A percentile compares a stretch with the other conserved stretches of the same genome.
These are phyloP conservation scores for Platycercus adscitus DNA, from an alignment of 2,113 vertebrate species.

Conservation along the genomic window DNA sequence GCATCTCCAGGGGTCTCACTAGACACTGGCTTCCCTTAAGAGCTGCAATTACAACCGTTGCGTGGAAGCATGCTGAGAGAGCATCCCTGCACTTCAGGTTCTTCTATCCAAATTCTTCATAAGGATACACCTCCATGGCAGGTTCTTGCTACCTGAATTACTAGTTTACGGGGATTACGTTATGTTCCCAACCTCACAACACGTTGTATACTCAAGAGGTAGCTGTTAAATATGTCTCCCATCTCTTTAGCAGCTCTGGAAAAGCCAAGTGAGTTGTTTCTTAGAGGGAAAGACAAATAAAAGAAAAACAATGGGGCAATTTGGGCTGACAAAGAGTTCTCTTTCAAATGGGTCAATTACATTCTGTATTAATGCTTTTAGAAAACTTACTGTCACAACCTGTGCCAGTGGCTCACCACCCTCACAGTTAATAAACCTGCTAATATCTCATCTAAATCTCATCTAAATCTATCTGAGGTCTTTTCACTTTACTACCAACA, in stretches of 20 bases:
- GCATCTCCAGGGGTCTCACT: accelerated
- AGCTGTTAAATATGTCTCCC: accelerated
- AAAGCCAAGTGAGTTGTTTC: accelerated
- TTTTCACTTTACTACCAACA: background rate
- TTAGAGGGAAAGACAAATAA: accelerated
- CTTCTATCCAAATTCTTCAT: background rate
- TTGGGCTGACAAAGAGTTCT: accelerated
- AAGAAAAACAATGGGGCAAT: accelerated
- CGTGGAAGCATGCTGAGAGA: accelerated
- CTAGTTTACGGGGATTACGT: accelerated
- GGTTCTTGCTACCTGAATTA: background rate
- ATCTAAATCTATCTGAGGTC: background rate
- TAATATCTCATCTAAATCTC: background rate
- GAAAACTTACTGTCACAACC: background rate
- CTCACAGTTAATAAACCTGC: background rate
- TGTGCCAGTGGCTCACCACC: background rate
- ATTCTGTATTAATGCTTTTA: background rate
- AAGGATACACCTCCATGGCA: accelerated
- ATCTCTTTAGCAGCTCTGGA: background rate
- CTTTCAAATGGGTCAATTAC: accelerated
- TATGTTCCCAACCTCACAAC: accelerated
- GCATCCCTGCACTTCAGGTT: background rate
- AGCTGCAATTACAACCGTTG: accelerated
- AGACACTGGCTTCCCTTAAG: accelerated
- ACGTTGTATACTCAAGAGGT: accelerated